Evolutionary conservation across 30 jellyfish, hydroid and myxozoan genomes (phyloP), one percentile per base, ranked within the genome.

Genomic region (Pseudorhiza aurosa): DNA sequence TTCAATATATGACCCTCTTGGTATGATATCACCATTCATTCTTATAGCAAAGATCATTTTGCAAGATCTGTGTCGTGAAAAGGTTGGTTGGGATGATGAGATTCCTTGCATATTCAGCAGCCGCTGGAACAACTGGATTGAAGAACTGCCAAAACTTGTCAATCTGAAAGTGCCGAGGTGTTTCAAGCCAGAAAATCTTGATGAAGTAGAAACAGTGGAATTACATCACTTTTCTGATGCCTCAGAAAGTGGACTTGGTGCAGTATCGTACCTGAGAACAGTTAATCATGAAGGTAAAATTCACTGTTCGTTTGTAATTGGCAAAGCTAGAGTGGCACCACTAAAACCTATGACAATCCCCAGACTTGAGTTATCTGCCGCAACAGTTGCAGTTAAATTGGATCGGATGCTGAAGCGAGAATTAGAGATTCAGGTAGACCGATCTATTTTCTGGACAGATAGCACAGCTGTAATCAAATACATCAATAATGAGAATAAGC

Each of bases 291-390:
- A 59, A 5, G 90, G 81, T 21, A 43, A 47, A 32, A 35, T 68
- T 36, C 22, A 65, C 7, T 36, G 73, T 44, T n/a, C 95, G 8
- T 68, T 82, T 50, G 14, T 57, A 21, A 15, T 70, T 28, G 95
- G 71, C 17, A 68, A 39, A 73, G 51, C 88, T 0, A 44, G 87
- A 37, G 22, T 82, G 29, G 84, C 95, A 15, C 95, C 72, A 53
- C 47, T 68, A 68, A 82, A 82, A 72, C 81, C 49, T 17, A 37
- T 57, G 53, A 82, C 95, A 40, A 82, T 82, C n/a, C 87, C 95
- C 14, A 56, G 83, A 21, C 45, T 82, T 9, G 95, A 68, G 87
- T 42, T 82, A 15, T n/a, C 87, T 32, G 95, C 87, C 18, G 88
- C 95, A 22, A 53, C 87, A 21, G 15, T 82, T 18, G 87, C 95